phyloP scores from a whole-genome alignment of 2,113 vertebrate species.

The Pluvialis apricaria region DNA sequence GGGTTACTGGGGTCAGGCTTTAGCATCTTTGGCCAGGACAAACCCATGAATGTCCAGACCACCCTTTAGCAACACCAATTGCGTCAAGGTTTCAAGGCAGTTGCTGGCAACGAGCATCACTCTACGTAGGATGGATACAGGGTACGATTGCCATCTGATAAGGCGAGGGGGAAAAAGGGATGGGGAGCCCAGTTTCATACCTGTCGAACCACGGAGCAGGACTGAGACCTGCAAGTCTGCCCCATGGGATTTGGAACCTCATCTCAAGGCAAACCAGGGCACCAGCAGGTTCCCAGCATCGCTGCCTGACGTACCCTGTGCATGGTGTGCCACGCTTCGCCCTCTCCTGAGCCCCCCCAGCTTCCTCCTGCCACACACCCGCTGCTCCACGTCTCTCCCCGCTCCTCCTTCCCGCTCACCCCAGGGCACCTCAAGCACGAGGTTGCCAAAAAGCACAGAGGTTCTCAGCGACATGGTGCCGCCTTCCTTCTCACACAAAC shows the following conservation, averaged over 20 bases:
- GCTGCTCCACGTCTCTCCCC: neutral
- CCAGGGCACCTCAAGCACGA: neutral
- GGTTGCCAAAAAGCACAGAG: neutral
- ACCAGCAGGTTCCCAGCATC: neutral
- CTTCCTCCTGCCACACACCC: neutral
- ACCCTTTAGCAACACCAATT: neutral
- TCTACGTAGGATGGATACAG: neutral
- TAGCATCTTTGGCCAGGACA: neutral
- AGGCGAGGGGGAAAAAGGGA: rapidly evolving
- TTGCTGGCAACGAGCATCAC: neutral
- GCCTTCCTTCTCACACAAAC: neutral
- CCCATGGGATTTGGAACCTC: neutral
- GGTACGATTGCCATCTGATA: neutral
- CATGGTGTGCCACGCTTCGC: rapidly evolving
- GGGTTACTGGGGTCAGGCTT: neutral
- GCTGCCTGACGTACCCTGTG: neutral
- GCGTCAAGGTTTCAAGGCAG: neutral
- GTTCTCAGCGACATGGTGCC: rapidly evolving
- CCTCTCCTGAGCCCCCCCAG: rapidly evolving
- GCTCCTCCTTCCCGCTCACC: neutral
- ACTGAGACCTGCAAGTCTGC: neutral
- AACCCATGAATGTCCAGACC: neutral
- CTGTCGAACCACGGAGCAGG: neutral
- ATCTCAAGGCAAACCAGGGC: neutral
- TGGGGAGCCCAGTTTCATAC: neutral